These are phyloP conservation scores for Caenorhabditis briggsae DNA, from an alignment of 1,140 invertebrate genomes.

Conservation along the genomic window DNA sequence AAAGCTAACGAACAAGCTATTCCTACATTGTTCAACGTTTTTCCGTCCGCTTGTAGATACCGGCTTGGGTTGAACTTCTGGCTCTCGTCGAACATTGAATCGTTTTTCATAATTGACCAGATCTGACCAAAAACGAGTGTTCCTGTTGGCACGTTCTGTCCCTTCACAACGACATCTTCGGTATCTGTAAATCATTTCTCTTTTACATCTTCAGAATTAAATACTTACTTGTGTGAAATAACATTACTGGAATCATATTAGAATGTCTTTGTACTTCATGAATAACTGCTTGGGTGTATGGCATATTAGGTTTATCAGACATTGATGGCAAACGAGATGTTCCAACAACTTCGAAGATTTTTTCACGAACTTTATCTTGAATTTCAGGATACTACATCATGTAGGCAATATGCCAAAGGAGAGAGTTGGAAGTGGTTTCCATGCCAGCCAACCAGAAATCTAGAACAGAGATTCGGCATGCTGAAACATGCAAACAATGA, in stretches of 20 bases:
- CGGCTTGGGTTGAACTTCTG: conserved; percentile 57
- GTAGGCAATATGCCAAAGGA: conserved; percentile 50
- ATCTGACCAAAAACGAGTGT: conserved; percentile 43
- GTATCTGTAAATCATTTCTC: not conserved
- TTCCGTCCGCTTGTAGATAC: conserved; percentile 39
- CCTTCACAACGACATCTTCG: conserved; percentile 1
- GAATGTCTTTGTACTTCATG: conserved; percentile 54
- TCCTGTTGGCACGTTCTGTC: conserved; percentile 39
- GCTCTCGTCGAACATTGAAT: conserved; percentile 5
- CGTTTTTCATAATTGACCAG: conserved; percentile 44
- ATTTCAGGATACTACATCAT: conserved; percentile 57
- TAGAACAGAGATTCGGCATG: not conserved
- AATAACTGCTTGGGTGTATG: conserved; percentile 55
- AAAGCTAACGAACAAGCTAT: not conserved
- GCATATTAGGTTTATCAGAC: conserved; percentile 56
- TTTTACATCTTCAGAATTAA: not conserved
- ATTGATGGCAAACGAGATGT: conserved; percentile 21
- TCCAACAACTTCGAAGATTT: conserved; percentile 35
- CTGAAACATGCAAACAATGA: conserved; percentile 1
- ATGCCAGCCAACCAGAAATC: conserved; percentile 50
- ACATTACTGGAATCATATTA: conserved; percentile 16
- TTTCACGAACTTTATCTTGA: conserved; percentile 42
- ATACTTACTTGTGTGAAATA: not conserved
- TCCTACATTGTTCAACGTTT: conserved; percentile 43
- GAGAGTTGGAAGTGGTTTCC: conserved; percentile 55